phyloP scores from a whole-genome alignment of 2,888 invertebrate species.

The Therioaphis trifolii region DNA sequence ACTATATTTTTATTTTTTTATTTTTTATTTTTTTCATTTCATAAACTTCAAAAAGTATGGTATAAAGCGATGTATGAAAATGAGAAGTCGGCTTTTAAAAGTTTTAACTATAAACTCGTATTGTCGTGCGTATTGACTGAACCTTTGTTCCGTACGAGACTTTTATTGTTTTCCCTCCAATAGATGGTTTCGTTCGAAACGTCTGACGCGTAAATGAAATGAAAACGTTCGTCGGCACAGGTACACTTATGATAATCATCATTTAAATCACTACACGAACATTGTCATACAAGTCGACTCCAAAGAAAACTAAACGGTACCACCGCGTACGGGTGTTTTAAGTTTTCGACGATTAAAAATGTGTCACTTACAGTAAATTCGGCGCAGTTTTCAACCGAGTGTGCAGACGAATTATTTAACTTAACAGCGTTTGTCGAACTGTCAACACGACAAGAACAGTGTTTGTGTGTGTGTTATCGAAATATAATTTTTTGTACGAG shows the following conservation, averaged over 20 bases:
- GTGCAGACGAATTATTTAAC: too few relatives aligned
- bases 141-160: neutral
- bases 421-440: too few relatives aligned
- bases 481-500: too few relatives aligned
- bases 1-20: too few relatives aligned
- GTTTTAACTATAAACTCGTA: conserved; percentile 34
- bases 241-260: neutral
- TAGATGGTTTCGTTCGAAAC: neutral
- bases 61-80: conserved; percentile 31
- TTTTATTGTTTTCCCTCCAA: conserved; percentile 3
- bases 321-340: neutral
- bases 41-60: conserved; percentile 31
- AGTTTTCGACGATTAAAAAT: neutral
- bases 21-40: conserved; percentile 1
- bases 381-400: neutral
- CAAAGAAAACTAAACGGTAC: too few relatives aligned
- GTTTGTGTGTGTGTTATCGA: too few relatives aligned
- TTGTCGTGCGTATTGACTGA: conserved; percentile 26
- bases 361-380: too few relatives aligned
- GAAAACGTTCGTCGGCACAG: too few relatives aligned
- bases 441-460: too few relatives aligned
- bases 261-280: neutral
- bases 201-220: too few relatives aligned
- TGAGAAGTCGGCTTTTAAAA: conserved; percentile 33
- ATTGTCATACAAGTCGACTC: neutral